Base-by-base conservation (phyloP, 2,797 vertebrate genomes). In the Urocyon cinereoargenteus region DNA sequence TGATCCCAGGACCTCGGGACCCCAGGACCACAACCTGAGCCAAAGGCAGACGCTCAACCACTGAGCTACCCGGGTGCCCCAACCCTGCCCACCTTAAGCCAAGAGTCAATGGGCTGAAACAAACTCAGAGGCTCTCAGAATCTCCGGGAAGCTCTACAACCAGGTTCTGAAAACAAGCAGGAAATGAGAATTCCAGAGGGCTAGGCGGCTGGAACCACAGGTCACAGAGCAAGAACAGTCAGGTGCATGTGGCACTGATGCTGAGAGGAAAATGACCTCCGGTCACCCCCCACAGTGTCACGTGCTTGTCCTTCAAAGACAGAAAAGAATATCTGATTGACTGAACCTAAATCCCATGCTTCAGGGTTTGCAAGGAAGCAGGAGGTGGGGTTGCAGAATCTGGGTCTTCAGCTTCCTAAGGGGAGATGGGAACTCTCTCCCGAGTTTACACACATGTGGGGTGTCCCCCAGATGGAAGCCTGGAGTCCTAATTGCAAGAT, bases 241-340 rank as follows among this genome's bases (percentile, higher is more conserved):
- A 36, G 45, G 61, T 36, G 18, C 68, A 4, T 15, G 51, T 2
- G 40, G 26, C 82, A 55, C 72, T 79, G 90, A 45, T 36, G 88
- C 94, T 89, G 36, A 91, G 62, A 97, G 82, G 57, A 93, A 79
- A 91, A 64, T 73, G 72, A 93, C 86, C 89, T 83, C 51, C 15
- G 57, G 0, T 62, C 59, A 62, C 73, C 86, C 40, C 40, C 61
- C 40, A 59, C 31, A 26, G 9, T 31, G 72, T 78, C 72, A 61
- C 87, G 6, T 79, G 34, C 59, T 77, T 22, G 28, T 73, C 59
- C 94, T 70, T 51, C 72, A 87, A 79, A 93, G 66, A 22, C 83
- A 64, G 31, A 26, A 94, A 82, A 92, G 51, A 64, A 49, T 85
- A 24, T 77, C 57, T 66, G 73, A 90, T 45, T 81, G 21, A 83